Evolutionary conservation across 2,797 vertebrate species (phyloP).

Genomic region (Rhabdophis nuchalis): DNA sequence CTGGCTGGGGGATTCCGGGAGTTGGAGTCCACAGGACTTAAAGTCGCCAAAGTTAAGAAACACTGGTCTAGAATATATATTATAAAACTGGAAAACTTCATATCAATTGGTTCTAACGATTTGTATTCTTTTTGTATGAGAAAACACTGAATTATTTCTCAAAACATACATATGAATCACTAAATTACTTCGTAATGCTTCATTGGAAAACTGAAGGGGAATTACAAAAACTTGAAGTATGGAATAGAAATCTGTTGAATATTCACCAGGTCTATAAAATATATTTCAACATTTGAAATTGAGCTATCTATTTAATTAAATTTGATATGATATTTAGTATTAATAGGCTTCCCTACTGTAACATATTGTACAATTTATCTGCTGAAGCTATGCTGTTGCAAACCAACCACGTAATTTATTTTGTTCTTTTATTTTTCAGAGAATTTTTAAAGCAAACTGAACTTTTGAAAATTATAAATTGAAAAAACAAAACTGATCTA

Average conservation of each 20-base stretch:
- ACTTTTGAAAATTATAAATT: neutral
- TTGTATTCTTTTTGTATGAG: neutral
- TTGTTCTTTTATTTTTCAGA: conserved; percentile 7
- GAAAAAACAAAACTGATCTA: neutral
- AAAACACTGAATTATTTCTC: neutral
- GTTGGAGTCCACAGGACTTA: too few relatives aligned
- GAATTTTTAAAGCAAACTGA: neutral
- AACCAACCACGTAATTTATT: neutral
- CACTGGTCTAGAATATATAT: neutral
- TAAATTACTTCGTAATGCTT: neutral
- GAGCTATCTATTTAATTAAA: neutral
- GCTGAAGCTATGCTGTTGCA: neutral
- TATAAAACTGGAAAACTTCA: neutral
- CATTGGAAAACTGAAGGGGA: neutral
- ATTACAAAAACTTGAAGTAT: neutral
- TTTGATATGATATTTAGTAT: neutral
- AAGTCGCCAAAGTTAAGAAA: too few relatives aligned
- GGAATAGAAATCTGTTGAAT: neutral
- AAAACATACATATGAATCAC: neutral
- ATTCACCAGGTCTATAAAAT: neutral
- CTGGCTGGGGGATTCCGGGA: too few relatives aligned
- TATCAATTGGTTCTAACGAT: neutral
- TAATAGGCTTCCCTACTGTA: neutral
- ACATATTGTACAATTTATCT: neutral
- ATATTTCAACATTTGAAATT: neutral